A percentile compares a stretch with the other conserved stretches of the same genome.
These are phyloP conservation scores for Thunnus maccoyii DNA, from an alignment of 2,113 vertebrate genomes.

Conservation along the genomic window DNA sequence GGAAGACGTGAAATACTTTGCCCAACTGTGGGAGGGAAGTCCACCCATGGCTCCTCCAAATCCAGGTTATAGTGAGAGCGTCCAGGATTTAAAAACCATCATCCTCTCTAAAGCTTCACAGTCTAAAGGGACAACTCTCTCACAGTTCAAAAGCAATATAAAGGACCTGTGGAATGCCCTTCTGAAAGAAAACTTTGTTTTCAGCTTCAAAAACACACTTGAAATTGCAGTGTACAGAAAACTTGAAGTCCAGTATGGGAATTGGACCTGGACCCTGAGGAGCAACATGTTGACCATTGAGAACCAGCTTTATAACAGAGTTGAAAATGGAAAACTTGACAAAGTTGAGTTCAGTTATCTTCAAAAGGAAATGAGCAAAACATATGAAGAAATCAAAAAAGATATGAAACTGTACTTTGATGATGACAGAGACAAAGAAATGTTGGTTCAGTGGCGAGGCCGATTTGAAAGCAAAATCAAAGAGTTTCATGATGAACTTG, in stretches of 20 bases:
- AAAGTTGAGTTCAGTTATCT: neutral
- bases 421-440: constrained; percentile 11
- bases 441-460: constrained; percentile 53
- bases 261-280: constrained; percentile 62
- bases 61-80: constrained; percentile 58
- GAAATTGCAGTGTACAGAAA: constrained; percentile 55
- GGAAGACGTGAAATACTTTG: neutral
- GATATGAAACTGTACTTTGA: constrained; percentile 3
- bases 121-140: constrained; percentile 19
- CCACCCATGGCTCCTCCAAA: constrained; percentile 73
- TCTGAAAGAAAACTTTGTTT: constrained; percentile 60
- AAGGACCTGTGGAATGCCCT: constrained; percentile 43
- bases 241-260: constrained; percentile 45
- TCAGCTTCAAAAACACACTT: constrained; percentile 60
- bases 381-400: constrained; percentile 12
- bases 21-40: constrained; percentile 67
- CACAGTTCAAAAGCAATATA: constrained; percentile 49
- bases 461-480: constrained; percentile 52
- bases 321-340: constrained; percentile 38
- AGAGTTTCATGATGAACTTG: constrained; percentile 32
- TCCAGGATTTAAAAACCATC: constrained; percentile 62
- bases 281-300: constrained; percentile 52
- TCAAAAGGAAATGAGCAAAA: neutral
- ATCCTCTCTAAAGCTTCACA: constrained; percentile 55
- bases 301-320: constrained; percentile 13